phyloP scores from a whole-genome alignment of 2,113 vertebrate genomes.

The Apteryx mantelli region DNA sequence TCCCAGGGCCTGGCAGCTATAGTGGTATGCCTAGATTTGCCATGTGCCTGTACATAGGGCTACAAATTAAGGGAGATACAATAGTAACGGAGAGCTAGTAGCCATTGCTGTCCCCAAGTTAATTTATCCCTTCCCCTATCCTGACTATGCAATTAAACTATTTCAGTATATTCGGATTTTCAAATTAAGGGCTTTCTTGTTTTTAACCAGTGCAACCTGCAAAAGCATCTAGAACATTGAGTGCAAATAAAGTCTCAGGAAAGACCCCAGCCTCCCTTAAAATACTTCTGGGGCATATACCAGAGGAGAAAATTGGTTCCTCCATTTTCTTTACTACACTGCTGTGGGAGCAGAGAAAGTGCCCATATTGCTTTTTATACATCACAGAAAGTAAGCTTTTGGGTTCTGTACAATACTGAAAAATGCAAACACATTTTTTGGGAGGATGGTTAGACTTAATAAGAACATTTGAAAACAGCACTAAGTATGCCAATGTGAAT shows the following conservation, averaged over 20 bases:
- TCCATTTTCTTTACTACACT: neutral
- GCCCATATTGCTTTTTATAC: neutral
- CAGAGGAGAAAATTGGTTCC: neutral
- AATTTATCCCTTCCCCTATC: neutral
- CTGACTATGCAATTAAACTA: neutral
- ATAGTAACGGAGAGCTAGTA: neutral
- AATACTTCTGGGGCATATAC: neutral
- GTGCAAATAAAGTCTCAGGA: neutral
- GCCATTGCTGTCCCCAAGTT: neutral
- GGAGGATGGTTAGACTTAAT: conserved; percentile 2
- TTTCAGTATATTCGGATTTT: neutral
- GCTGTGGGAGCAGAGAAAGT: neutral
- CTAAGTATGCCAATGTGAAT: neutral
- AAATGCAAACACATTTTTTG: conserved; percentile 6
- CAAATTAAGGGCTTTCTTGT: neutral
- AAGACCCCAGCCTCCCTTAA: neutral
- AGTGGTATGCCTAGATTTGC: neutral
- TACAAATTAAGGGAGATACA: neutral
- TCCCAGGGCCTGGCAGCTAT: neutral
- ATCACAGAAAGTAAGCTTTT: neutral
- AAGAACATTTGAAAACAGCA: conserved; percentile 10
- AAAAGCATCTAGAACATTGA: neutral
- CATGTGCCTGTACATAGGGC: neutral
- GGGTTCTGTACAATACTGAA: neutral
- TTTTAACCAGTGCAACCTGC: neutral